These are phyloP conservation scores for Potamilus streckersoni DNA, from an alignment of 1,140 invertebrate species.

Conservation along the genomic window DNA sequence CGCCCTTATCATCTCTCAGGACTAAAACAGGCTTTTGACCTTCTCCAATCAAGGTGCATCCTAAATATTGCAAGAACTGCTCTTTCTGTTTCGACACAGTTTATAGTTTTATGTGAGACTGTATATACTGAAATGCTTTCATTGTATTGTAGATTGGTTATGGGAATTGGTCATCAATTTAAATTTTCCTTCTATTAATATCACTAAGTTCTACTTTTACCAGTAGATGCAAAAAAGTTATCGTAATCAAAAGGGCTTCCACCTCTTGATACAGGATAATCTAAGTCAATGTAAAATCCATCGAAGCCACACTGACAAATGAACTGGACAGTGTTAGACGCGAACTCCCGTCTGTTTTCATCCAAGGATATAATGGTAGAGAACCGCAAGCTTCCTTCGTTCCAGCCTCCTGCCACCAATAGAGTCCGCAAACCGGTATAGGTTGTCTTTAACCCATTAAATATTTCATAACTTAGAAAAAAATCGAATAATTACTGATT, in stretches of 20 bases:
- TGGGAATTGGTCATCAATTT: too few relatives aligned
- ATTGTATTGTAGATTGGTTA: too few relatives aligned
- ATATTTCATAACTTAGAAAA: slow-evolving; percentile 9
- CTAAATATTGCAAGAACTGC: too few relatives aligned
- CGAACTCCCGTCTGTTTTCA: slow-evolving; percentile 76
- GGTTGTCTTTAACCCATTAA: slow-evolving; percentile 6
- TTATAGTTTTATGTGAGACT: too few relatives aligned
- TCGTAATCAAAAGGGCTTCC: too few relatives aligned
- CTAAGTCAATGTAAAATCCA: slow-evolving; percentile 96
- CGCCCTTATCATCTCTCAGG: too few relatives aligned
- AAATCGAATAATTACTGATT: too few relatives aligned
- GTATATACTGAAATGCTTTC: too few relatives aligned
- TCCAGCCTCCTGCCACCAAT: slow-evolving; percentile 94
- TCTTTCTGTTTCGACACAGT: too few relatives aligned
- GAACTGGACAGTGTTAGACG: slow-evolving; percentile 93
- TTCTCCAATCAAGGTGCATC: too few relatives aligned
- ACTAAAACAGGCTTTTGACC: too few relatives aligned
- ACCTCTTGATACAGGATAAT: slow-evolving; percentile 75
- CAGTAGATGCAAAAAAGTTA: neutral
- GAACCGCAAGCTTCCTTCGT: slow-evolving; percentile 91
- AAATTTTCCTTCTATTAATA: neutral
- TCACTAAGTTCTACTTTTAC: neutral
- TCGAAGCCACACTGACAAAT: slow-evolving; percentile 91
- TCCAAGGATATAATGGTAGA: slow-evolving; percentile 73
- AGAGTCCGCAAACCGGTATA: slow-evolving; percentile 75